Conservation (phyloP, 92 coral and sea anemone genomes). For the Porites rus region DNA sequence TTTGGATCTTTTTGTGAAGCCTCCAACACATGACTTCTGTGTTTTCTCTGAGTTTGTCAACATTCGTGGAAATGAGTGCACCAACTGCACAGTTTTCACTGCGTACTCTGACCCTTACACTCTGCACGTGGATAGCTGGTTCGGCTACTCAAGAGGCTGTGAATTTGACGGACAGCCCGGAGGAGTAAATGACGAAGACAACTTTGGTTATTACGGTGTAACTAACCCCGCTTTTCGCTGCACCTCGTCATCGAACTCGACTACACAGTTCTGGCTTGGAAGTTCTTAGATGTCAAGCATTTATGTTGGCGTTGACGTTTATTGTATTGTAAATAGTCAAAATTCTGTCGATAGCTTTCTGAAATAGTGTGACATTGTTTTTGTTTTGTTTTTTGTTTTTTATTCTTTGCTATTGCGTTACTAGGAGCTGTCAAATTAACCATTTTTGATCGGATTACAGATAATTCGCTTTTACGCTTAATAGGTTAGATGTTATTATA, state of each 20-base stretch:
- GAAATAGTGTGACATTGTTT: no score
- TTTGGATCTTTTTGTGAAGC: background rate
- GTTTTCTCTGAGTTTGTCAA: background rate
- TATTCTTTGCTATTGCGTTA: no score
- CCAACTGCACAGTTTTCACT: conserved; percentile 2
- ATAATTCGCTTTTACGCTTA: no score
- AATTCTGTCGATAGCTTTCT: no score
- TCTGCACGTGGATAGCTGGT: conserved; percentile 2
- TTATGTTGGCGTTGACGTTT: no score
- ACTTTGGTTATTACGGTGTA: conserved; percentile 29
- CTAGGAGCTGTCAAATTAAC: no score
- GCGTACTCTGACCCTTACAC: background rate
- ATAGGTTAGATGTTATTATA: no score
- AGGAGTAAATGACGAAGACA: conserved; percentile 24
- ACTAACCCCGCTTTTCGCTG: background rate
- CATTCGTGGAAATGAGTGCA: background rate
- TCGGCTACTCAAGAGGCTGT: background rate
- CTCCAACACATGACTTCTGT: background rate
- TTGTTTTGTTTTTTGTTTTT: no score
- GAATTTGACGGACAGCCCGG: background rate
- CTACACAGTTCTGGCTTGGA: conserved; percentile 63
- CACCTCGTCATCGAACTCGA: background rate
- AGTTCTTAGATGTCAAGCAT: background rate
- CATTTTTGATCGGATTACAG: no score
- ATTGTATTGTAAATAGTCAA: no score